Evolutionary conservation across 2,888 invertebrate species (phyloP).

Genomic region (Tipula helvola): DNA sequence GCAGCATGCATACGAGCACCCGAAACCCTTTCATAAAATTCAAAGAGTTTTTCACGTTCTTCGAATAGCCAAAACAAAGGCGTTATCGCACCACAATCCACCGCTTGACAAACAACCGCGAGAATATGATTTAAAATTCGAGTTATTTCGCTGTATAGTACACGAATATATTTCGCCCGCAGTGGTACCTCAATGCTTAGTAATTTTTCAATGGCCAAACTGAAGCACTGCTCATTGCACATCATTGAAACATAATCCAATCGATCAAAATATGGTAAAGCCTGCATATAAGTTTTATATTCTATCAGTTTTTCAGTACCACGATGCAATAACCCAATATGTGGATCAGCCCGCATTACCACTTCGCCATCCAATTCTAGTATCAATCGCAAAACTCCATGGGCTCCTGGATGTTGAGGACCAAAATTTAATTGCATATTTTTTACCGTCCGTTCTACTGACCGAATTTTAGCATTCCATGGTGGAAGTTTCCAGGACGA

Average conservation of each 20-base stretch:
- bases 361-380: conserved; percentile 72
- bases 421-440: conserved; percentile 73
- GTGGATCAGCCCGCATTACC: conserved; percentile 67
- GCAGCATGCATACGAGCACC: conserved; percentile 76
- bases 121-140: conserved; percentile 71
- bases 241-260: conserved; percentile 79
- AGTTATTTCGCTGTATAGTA: conserved; percentile 60
- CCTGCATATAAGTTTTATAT: conserved; percentile 75
- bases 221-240: conserved; percentile 66
- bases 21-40: conserved; percentile 69
- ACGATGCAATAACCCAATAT: conserved; percentile 75
- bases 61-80: conserved; percentile 89
- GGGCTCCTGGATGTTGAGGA: conserved; percentile 84
- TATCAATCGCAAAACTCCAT: conserved; percentile 73
- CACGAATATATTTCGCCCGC: conserved; percentile 69
- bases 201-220: conserved; percentile 70
- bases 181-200: conserved; percentile 63
- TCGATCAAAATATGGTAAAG: conserved; percentile 75
- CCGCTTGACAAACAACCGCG: conserved; percentile 56
- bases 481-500: conserved; percentile 25
- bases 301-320: conserved; percentile 87
- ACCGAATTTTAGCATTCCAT: conserved; percentile 30
- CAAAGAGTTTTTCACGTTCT: conserved; percentile 76
- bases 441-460: conserved; percentile 44
- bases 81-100: conserved; percentile 78